A percentile compares a stretch with the other conserved stretches of the same genome.
phyloP scores from a whole-genome alignment of 2,888 invertebrate genomes.

The Euphydryas editha region DNA sequence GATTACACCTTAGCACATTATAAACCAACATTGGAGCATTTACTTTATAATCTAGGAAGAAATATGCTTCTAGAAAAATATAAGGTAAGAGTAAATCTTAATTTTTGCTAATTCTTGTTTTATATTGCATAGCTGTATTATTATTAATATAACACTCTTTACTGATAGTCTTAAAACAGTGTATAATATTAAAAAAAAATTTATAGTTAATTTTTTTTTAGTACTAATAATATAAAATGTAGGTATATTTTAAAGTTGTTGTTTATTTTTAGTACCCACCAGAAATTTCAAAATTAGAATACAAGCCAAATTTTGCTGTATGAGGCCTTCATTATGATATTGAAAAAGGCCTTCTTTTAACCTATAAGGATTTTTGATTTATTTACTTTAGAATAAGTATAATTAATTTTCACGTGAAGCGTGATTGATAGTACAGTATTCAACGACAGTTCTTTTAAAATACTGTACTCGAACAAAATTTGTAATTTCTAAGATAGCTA shows the following conservation, averaged over 20 bases:
- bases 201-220: no score
- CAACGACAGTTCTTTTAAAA: no score
- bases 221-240: no score
- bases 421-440: no score
- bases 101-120: neutral
- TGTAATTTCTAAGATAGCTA: no score
- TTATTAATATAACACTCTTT: neutral
- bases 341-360: conserved; percentile 95
- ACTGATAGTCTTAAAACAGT: neutral
- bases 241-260: conserved; percentile 6
- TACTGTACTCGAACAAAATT: no score
- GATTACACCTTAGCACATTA: conserved; percentile 99
- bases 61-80: conserved; percentile 93
- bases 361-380: no score
- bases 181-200: no score
- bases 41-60: conserved; percentile 95
- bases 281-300: conserved; percentile 91
- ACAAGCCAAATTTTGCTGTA: conserved; percentile 96
- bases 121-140: neutral
- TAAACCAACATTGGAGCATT: conserved; percentile 93
- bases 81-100: conserved; percentile 84
- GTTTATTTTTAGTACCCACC: conserved; percentile 90
- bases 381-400: no score
- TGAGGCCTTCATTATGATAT: conserved; percentile 99
- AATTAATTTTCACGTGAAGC: no score